Percentiles rank a stretch among this genome's conserved stretches.
phyloP scores from a whole-genome alignment of 2,888 invertebrate species.

The Diaperis boleti region DNA sequence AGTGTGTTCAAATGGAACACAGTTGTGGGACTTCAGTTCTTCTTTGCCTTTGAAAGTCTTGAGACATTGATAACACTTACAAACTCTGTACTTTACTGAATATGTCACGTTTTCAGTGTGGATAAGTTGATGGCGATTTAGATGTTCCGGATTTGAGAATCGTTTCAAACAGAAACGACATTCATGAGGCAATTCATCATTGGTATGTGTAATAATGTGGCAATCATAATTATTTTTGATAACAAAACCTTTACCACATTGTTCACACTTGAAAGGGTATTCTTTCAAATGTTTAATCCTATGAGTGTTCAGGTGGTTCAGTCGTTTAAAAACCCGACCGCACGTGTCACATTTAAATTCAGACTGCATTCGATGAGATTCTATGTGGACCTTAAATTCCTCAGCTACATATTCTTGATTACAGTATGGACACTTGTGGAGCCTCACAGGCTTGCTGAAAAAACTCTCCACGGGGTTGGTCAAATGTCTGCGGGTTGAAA shows the following conservation, averaged over 20 bases:
- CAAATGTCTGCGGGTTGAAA: conserved; percentile 36
- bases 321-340: conserved; percentile 55
- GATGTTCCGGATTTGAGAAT: conserved; percentile 59
- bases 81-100: conserved; percentile 55
- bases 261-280: conserved; percentile 56
- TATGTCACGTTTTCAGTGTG: conserved; percentile 59
- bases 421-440: conserved; percentile 57
- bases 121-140: conserved; percentile 55
- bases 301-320: conserved; percentile 58
- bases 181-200: conserved; percentile 55
- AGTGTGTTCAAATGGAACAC: conserved; percentile 49
- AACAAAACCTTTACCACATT: conserved; percentile 59
- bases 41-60: conserved; percentile 54
- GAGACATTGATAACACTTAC: conserved; percentile 54
- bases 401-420: conserved; percentile 48
- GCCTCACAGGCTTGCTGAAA: conserved; percentile 48
- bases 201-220: conserved; percentile 56
- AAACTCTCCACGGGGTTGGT: conserved; percentile 32
- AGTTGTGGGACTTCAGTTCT: conserved; percentile 50
- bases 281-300: conserved; percentile 57
- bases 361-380: conserved; percentile 52
- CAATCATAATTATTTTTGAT: conserved; percentile 57
- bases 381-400: conserved; percentile 52
- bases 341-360: conserved; percentile 58
- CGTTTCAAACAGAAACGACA: conserved; percentile 56